Base-by-base conservation (phyloP, 1,140 invertebrate genomes). In the Thereuonema tuberculata region DNA sequence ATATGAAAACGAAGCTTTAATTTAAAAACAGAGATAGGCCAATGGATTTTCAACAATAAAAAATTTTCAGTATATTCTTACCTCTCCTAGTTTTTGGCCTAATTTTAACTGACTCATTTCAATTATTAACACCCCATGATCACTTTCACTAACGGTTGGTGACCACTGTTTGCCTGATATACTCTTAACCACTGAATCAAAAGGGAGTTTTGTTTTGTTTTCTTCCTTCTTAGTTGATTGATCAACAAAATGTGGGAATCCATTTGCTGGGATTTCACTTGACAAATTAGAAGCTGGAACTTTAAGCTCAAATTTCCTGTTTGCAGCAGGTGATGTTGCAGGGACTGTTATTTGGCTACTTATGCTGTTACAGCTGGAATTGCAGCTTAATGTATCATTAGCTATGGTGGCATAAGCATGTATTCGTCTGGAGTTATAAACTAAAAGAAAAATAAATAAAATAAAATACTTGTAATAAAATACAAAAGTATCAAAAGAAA, bases 401-500 rank as follows among this genome's bases (percentile, higher is more conserved):
- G 20, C 5, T 28, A 67, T 58, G 1, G 57, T 56, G 17, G 64
- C 62, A 62, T 84, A 84, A 1, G 77, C 70, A 68, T 83, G 81
- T 37, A 66, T 76, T 59, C 77, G 70, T 62, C 81, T 74, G 1
- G 79, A 81, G 69, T 83, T 82, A 60, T 77, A 78, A 1, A 79
- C 77, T 79, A 56, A 20, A 72, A 71, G 61, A 63, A 66, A 62
- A 56, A 66, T 67, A 37, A 37, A 37, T 9, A 37, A n/a, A n/a
- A n/a, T n/a, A n/a, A n/a, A n/a, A n/a, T n/a, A n/a, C n/a, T n/a
- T n/a, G n/a, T n/a, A n/a, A n/a, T n/a, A n/a, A n/a, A n/a, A n/a
- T n/a, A n/a, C n/a, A n/a, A n/a, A n/a, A n/a, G n/a, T n/a, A n/a
- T n/a, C n/a, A n/a, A n/a, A n/a, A n/a, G n/a, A n/a, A n/a, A n/a